Base-by-base conservation (phyloP, 2,888 invertebrate species). In the Spilosoma lubricipeda region DNA sequence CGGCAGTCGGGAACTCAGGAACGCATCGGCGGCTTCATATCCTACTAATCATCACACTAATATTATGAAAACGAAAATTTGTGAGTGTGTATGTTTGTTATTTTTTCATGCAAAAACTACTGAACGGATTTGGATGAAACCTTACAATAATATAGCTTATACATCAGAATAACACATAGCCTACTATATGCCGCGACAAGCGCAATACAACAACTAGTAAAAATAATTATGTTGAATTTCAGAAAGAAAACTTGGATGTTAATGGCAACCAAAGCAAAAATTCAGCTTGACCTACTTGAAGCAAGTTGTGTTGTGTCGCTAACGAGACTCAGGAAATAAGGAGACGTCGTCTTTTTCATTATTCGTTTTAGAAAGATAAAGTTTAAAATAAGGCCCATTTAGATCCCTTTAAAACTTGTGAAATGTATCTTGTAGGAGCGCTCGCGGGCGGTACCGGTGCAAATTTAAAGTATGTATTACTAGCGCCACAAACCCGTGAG, bases 401-500 rank as follows among this genome's bases (percentile, higher is more conserved):
- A 87, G 91, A 91, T 90, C 90, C 90, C 89, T 91, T 90, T 89
- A 89, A 91, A 91, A 92, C 89, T 92, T 90, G 84, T 80, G 85
- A 86, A 92, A 93, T 93, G 90, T 93, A 93, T 90, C 89, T 90
- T 91, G 88, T 89, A 87, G 87, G 87, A 91, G 79, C 89, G 92
- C 91, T 91, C 88, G 91, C 89, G 92, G 92, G 91, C 88, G 89
- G 91, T 92, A 91, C 93, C 93, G 93, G 94, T 93, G 94, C 92
- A 94, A 94, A 94, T 94, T 94, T 94, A 91, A 95, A 94, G 94
- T 94, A 91, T 93, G 93, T 94, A 93, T 93, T 92, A 92, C 91
- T 90, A 92, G 88, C 88, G 88, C 92, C 91, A 90, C 94, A 93
- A 90, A 91, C 91, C 92, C 92, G 91, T 91, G 90, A 91, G 89